Evolutionary conservation across 2,797 vertebrate species (phyloP).

Genomic region (Aphelocoma californica): DNA sequence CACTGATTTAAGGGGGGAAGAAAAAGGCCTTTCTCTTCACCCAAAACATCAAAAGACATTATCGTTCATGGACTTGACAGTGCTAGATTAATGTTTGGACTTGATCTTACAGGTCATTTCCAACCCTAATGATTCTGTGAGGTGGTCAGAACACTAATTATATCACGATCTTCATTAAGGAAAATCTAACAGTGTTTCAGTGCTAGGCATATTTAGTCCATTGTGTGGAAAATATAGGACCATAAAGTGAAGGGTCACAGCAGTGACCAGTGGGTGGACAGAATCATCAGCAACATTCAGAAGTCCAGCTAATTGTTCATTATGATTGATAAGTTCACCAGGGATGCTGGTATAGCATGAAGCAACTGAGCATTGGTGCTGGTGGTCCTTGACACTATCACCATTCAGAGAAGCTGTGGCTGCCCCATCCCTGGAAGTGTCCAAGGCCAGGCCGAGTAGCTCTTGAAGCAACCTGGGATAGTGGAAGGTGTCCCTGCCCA

Average conservation of each 20-base stretch:
- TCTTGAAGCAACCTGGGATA: not conserved
- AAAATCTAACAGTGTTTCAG: not conserved
- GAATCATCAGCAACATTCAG: not conserved
- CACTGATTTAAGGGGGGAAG: not conserved
- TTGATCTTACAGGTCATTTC: not conserved
- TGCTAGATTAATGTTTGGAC: not conserved
- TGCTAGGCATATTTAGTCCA: accelerated
- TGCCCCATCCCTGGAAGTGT: not conserved
- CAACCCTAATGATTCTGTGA: not conserved
- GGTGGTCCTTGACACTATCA: not conserved
- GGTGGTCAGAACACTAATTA: not conserved
- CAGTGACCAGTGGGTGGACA: not conserved
- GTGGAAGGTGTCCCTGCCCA: not conserved
- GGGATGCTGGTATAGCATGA: not conserved
- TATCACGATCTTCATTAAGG: not conserved
- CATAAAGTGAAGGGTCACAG: not conserved
- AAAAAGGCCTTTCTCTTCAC: not conserved
- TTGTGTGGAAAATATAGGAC: not conserved
- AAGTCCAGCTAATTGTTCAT: not conserved
- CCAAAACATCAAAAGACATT: not conserved
- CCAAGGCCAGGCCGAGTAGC: not conserved
- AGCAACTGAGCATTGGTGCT: not conserved
- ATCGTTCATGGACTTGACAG: not conserved
- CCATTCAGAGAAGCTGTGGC: not conserved
- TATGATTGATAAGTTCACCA: not conserved